Evolutionary conservation across 2,888 invertebrate species (phyloP).

Genomic region (Gonocerus acuteangulatus): DNA sequence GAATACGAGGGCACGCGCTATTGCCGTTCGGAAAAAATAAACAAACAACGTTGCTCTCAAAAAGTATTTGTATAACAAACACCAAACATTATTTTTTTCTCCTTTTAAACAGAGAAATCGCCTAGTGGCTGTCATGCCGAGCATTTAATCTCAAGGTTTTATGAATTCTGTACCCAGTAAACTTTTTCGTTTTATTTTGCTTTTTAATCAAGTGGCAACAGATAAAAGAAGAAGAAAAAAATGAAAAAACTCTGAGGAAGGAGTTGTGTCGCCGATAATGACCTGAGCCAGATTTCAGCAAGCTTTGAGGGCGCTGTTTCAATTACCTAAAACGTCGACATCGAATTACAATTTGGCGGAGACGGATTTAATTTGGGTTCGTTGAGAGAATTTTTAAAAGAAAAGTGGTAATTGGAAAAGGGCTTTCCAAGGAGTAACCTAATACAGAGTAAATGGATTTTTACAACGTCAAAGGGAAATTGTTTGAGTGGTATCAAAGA

Average conservation of each 20-base stretch:
- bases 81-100: no score
- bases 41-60: no score
- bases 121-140: no score
- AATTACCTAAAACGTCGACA: not conserved
- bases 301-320: slow-evolving; percentile 1
- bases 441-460: slow-evolving; percentile 28
- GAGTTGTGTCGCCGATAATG: not conserved
- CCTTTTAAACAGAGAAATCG: no score
- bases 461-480: slow-evolving; percentile 26
- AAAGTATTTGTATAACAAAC: no score
- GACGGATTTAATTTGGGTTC: slow-evolving; percentile 4
- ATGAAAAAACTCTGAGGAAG: not conserved
- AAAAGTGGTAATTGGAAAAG: slow-evolving; percentile 10
- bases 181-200: no score
- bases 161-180: no score
- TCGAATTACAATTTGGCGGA: slow-evolving; percentile 5
- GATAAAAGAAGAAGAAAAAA: no score
- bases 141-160: no score
- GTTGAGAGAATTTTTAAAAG: slow-evolving; percentile 1
- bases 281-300: not conserved
- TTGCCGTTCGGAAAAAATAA: no score
- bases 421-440: slow-evolving; percentile 16
- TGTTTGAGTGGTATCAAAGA: slow-evolving; percentile 22
- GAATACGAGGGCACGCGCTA: no score
- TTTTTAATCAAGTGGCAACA: no score